Evolutionary conservation across 2,888 invertebrate species (phyloP).

Genomic region (Peribatodes rhomboidaria): DNA sequence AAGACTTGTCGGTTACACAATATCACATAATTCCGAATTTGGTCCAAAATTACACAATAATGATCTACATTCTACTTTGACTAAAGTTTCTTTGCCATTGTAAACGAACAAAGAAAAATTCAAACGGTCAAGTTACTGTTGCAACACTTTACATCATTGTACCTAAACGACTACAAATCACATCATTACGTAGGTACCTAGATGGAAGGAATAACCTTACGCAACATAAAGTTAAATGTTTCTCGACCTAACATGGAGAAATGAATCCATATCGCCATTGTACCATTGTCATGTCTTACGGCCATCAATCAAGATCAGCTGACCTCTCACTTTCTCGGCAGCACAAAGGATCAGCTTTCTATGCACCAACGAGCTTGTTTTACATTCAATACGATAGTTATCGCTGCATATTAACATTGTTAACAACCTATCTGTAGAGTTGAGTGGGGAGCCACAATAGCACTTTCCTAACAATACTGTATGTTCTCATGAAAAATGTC

Average conservation of each 20-base stretch:
- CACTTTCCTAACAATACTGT: not conserved
- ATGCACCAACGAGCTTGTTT: constrained; percentile 58
- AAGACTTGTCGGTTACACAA: no score
- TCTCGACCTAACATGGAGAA: constrained; percentile 41
- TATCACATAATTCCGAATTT: not conserved
- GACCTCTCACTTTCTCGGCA: constrained; percentile 67
- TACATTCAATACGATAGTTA: constrained; percentile 64
- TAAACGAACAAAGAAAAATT: constrained; percentile 4
- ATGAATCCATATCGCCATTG: constrained; percentile 49
- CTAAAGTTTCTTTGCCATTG: constrained; percentile 1
- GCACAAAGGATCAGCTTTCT: constrained; percentile 81
- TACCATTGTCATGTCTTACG: constrained; percentile 38
- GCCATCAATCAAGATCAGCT: constrained; percentile 64
- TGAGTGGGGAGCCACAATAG: not conserved
- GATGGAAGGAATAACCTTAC: not conserved
- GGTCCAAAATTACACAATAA: not conserved
- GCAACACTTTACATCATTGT: constrained; percentile 13
- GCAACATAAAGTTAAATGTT: constrained; percentile 15
- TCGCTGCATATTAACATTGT: constrained; percentile 35
- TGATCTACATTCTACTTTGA: constrained; percentile 9
- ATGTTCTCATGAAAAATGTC: not conserved
- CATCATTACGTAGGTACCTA: constrained; percentile 1
- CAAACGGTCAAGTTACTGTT: constrained; percentile 8
- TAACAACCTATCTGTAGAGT: not conserved
- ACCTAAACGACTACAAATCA: constrained; percentile 8